Base-by-base conservation (phyloP, 2,888 invertebrate genomes). In the Zhuqinia jingwanae region DNA sequence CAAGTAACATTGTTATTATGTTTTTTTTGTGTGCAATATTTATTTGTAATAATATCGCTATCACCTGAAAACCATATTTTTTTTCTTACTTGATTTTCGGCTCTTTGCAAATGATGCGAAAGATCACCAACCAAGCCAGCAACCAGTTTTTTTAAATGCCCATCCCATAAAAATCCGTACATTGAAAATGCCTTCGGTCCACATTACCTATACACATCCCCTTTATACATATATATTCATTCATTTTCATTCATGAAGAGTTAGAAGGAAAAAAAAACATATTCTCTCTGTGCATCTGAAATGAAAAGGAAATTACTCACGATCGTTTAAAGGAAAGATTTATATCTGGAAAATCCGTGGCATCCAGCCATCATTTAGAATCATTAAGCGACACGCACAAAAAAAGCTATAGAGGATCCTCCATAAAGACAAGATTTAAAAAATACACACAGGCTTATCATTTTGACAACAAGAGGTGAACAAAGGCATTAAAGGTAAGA, bases 341-440 rank as follows among this genome's bases (percentile, higher is more conserved):
- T 83, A 83, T 83, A 83, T 76, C 76, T 83, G 83, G 83, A 83
- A 83, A 83, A 83, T 75, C 60, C 63, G 75, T 76, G 76, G 83
- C 83, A 83, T 75, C 83, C 76, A 83, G 83, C 76, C 83, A 83
- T 83, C 83, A 83, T 83, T 83, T 83, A 83, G 76, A 60, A 76
- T 83, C 83, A 83, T 83, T 83, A 83, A 53, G 83, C 58, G 20
- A 65, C 58, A 30, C 53, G 63, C 60, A 78, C 82, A 82, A 82
- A 82, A n/a, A n/a, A n/a, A 76, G 83, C 36, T 5, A 63, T n/a
- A n/a, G n/a, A n/a, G n/a, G n/a, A n/a, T n/a, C n/a, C n/a, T n/a
- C n/a, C n/a, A n/a, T n/a, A n/a, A 76, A 83, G 60, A 15, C 45
- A 47, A 73, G 70, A 56, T 65, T 81, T 27, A 47, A 63, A 83